These are phyloP conservation scores for Probaryconus sp. DNA, from an alignment of 1,140 invertebrate genomes.

Conservation along the genomic window DNA sequence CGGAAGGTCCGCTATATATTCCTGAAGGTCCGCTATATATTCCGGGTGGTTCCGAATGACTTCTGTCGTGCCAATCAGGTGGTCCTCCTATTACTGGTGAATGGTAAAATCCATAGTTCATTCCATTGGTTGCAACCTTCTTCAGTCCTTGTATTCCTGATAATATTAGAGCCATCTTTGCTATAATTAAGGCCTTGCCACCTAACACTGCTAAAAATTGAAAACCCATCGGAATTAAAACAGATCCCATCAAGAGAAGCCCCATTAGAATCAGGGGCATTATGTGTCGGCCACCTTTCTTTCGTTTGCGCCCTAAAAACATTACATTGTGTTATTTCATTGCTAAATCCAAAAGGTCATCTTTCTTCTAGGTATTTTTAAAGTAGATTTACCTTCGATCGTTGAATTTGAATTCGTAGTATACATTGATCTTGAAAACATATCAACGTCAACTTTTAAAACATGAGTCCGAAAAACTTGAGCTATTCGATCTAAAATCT, in stretches of 20 bases:
- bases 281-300: conserved; percentile 80
- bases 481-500: conserved; percentile 61
- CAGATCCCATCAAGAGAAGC: conserved; percentile 83
- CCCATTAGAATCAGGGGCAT: conserved; percentile 87
- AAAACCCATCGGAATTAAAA: conserved; percentile 86
- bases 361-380: not conserved
- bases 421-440: conserved; percentile 33
- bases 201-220: conserved; percentile 87
- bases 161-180: conserved; percentile 87
- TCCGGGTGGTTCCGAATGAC: conserved; percentile 53
- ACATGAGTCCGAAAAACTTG: conserved; percentile 70
- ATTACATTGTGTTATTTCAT: too few relatives aligned
- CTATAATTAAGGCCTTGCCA: conserved; percentile 85
- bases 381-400: conserved; percentile 63
- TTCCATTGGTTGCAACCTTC: conserved; percentile 77
- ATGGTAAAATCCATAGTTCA: conserved; percentile 77
- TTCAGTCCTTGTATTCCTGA: conserved; percentile 87
- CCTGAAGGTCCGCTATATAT: conserved; percentile 35
- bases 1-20: too few relatives aligned
- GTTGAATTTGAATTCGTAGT: conserved; percentile 39
- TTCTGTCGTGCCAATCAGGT: conserved; percentile 74
- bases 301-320: conserved; percentile 79
- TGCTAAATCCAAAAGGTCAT: conserved; percentile 10
- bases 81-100: too few relatives aligned
- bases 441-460: conserved; percentile 68